These are phyloP conservation scores for Podarcis lilfordi DNA, from an alignment of 2,797 vertebrate species.

Conservation along the genomic window DNA sequence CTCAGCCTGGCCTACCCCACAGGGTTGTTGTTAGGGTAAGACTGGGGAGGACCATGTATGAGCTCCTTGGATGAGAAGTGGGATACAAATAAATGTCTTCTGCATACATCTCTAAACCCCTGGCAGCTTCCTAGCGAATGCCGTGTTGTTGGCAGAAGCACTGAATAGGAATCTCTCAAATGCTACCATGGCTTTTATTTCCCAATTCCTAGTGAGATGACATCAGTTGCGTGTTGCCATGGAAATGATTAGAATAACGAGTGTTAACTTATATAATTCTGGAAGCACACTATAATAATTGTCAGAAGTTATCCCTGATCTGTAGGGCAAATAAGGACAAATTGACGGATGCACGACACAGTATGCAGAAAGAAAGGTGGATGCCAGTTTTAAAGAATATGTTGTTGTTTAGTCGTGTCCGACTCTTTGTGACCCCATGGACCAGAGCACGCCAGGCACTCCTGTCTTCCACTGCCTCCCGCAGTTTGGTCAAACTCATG, in stretches of 20 bases:
- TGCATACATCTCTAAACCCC: not conserved
- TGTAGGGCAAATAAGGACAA: not conserved
- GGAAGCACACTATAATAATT: not conserved
- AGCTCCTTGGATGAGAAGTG: too few species aligned
- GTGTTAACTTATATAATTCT: not conserved
- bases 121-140: not conserved
- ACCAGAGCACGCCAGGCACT: too few species aligned
- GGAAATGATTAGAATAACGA: not conserved
- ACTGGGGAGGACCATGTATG: too few species aligned
- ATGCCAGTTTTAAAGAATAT: not conserved
- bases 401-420: too few species aligned
- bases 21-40: too few species aligned
- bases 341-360: not conserved
- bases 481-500: too few species aligned
- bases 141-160: too few species aligned
- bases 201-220: not conserved
- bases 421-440: too few species aligned
- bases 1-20: too few species aligned
- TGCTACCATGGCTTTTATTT: not conserved
- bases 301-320: not conserved
- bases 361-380: not conserved
- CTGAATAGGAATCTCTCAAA: not conserved
- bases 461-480: too few species aligned
- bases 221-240: accelerated
- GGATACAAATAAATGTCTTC: not conserved